Conservation (phyloP, 2,113 vertebrate genomes). For the Polyodon spathula region DNA sequence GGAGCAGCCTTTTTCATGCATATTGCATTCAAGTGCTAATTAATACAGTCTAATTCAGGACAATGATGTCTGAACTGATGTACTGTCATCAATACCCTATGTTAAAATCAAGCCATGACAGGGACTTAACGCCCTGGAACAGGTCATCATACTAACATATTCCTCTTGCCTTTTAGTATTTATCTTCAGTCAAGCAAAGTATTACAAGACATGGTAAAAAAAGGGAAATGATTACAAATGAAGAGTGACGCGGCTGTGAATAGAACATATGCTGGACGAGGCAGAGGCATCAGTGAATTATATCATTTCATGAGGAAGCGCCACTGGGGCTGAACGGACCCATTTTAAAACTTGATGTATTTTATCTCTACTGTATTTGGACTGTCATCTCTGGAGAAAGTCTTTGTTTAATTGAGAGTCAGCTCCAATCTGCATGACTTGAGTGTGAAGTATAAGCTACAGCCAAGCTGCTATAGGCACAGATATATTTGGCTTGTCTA, state of each 20-base stretch:
- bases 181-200: constrained; percentile 73
- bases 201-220: constrained; percentile 63
- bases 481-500: background rate
- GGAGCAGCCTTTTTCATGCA: constrained; percentile 61
- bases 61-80: constrained; percentile 70
- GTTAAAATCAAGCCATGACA: constrained; percentile 73
- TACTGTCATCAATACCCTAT: constrained; percentile 66
- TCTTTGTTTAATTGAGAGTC: constrained; percentile 85
- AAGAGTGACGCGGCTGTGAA: constrained; percentile 85
- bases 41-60: constrained; percentile 68
- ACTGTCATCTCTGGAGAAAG: constrained; percentile 80
- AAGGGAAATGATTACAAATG: constrained; percentile 84
- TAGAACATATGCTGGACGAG: constrained; percentile 86
- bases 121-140: constrained; percentile 75
- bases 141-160: constrained; percentile 74
- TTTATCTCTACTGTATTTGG: constrained; percentile 79
- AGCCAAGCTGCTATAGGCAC: constrained; percentile 24
- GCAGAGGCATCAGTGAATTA: constrained; percentile 71
- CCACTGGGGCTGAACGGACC: constrained; percentile 87
- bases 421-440: constrained; percentile 77
- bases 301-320: constrained; percentile 77
- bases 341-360: constrained; percentile 93
- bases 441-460: constrained; percentile 56
- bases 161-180: constrained; percentile 68
- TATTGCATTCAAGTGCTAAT: constrained; percentile 63